Conservation (phyloP, 2,888 invertebrate genomes). For the Stegana nigrithorax region DNA sequence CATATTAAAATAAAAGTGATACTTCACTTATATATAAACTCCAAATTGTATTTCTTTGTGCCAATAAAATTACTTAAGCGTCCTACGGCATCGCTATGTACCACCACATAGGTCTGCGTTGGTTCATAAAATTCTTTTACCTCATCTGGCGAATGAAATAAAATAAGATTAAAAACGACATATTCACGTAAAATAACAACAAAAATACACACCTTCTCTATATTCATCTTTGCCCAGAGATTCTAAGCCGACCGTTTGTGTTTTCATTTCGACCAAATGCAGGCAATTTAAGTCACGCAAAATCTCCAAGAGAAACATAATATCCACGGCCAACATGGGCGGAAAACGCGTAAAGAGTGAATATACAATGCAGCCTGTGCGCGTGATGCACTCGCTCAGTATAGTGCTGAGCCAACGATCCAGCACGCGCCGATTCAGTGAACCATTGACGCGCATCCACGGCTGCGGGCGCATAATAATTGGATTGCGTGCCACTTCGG, state of each 20-base stretch:
- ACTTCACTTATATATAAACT: slow-evolving; percentile 68
- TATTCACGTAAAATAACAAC: not conserved
- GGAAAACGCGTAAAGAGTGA: slow-evolving; percentile 73
- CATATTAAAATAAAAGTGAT: not conserved
- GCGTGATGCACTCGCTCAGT: slow-evolving; percentile 74
- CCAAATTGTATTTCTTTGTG: slow-evolving; percentile 70
- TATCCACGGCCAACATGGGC: slow-evolving; percentile 74
- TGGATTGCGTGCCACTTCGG: slow-evolving; percentile 39
- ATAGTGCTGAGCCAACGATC: slow-evolving; percentile 78
- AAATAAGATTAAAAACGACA: not conserved
- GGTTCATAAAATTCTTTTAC: slow-evolving; percentile 70
- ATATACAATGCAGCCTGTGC: slow-evolving; percentile 72
- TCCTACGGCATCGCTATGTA: slow-evolving; percentile 70
- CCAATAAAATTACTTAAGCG: slow-evolving; percentile 73
- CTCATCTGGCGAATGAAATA: slow-evolving; percentile 44
- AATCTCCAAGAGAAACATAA: slow-evolving; percentile 69
- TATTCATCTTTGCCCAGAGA: slow-evolving; percentile 61
- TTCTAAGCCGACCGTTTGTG: slow-evolving; percentile 67
- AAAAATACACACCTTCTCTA: slow-evolving; percentile 61
- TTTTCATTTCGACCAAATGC: slow-evolving; percentile 62
- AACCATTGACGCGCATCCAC: slow-evolving; percentile 82
- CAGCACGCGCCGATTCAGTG: slow-evolving; percentile 76
- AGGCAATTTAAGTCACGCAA: slow-evolving; percentile 72
- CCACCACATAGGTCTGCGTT: slow-evolving; percentile 70
- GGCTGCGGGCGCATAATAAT: slow-evolving; percentile 70